Evolutionary conservation across 2,113 vertebrate species (phyloP), one percentile per base, ranked within the genome.

Genomic region (Rousettus leschenaultii): DNA sequence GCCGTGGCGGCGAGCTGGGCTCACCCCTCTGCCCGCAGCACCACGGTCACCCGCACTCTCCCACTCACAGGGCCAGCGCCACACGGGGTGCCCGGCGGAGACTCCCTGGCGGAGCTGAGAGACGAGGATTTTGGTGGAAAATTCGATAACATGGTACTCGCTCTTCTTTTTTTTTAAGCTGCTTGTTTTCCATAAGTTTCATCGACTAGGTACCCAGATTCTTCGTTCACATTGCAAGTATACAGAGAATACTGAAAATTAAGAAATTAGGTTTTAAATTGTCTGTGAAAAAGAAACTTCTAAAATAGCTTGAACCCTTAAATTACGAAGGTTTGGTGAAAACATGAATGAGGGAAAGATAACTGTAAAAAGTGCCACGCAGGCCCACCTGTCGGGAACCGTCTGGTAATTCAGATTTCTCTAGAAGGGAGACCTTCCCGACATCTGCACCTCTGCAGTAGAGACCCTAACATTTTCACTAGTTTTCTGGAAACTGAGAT

Each of bases 121-220:
- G 99, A 99, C 71, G 99, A 98, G 94, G 99, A 99, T 96, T 99
- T 99, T 89, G 99, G 99, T 43, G 99, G 99, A 97, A 98, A 98
- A 12, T 98, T 99, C 98, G 98, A 99, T 8, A 90, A 95, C n/a
- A 98, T 98, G 99, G 99, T 99, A 98, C 63, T 80, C 15, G 5
- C 14, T 5, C 19, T 0, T 13, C 70, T 61, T 59, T 19, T 59
- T 59, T 33, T 30, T 15, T 33, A 38, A 40, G 55, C 53, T 0
- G 0, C 22, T 57, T 84, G 28, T 68, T 77, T 40, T 55, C 22
- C 12, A 1, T 74, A 33, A 65, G 28, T 18, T 12, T 22, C 7
- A 0, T 7, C 19, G 30, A 35, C 0, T 33, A 28, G 63, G 16
- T 8, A 15, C 19, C 13, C 16, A 9, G 3, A 1, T 1, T 43